phyloP scores from a whole-genome alignment of 2,888 invertebrate species.

The Philaethria dido region DNA sequence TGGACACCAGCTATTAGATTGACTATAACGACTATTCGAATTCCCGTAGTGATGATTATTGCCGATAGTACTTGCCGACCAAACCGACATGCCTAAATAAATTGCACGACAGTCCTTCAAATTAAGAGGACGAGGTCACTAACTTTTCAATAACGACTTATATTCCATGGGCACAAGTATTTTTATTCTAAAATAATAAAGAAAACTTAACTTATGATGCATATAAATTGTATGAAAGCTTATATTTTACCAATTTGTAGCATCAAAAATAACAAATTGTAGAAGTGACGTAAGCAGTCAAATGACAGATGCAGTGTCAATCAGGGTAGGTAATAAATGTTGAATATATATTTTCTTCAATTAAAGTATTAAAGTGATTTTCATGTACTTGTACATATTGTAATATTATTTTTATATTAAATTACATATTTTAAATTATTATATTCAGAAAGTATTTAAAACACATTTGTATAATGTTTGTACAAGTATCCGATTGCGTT shows the following conservation, averaged over 20 bases:
- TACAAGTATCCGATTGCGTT: slow-evolving; percentile 26
- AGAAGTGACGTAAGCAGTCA: slow-evolving; percentile 31
- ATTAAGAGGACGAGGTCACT: slow-evolving; percentile 72
- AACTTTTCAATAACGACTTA: slow-evolving; percentile 35
- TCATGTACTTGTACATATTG: not conserved
- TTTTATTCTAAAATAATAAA: not conserved
- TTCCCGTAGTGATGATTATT: slow-evolving; percentile 76
- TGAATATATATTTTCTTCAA: not conserved
- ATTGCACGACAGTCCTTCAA: slow-evolving; percentile 73
- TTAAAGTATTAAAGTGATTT: not conserved
- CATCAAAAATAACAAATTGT: slow-evolving; percentile 31
- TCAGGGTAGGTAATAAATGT: not conserved
- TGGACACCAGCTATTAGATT: slow-evolving; percentile 77
- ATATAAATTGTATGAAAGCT: slow-evolving; percentile 3
- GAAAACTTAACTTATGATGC: not conserved
- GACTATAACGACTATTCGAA: slow-evolving; percentile 72
- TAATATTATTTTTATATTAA: not conserved
- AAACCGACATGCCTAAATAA: slow-evolving; percentile 87
- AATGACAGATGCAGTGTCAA: slow-evolving; percentile 5
- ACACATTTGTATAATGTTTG: not conserved
- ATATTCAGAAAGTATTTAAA: not conserved
- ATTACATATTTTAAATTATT: not conserved
- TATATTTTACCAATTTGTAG: slow-evolving; percentile 17
- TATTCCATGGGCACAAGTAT: slow-evolving; percentile 40
- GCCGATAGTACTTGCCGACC: slow-evolving; percentile 87